Conservation (phyloP, 2,888 invertebrate species). For the Ochropleura plecta region DNA sequence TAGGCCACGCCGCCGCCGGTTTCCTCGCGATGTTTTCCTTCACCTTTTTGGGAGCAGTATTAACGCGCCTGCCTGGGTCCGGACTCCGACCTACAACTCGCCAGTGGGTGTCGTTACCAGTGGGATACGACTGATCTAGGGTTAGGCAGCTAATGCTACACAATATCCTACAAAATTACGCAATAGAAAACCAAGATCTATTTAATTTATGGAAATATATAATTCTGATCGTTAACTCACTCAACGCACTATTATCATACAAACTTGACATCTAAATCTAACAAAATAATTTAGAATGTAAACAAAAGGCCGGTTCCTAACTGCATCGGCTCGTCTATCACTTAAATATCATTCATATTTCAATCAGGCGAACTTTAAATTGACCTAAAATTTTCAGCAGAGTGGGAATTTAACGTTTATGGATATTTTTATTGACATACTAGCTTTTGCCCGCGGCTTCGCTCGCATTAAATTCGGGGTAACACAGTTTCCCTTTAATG, state of each 20-base stretch:
- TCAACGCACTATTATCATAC: neutral
- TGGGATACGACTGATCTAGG: too few species aligned
- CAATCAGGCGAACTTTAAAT: neutral
- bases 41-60: neutral
- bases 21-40: neutral
- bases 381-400: neutral
- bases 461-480: too few species aligned
- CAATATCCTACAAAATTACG: neutral
- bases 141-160: neutral
- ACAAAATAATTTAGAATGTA: neutral
- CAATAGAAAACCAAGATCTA: neutral
- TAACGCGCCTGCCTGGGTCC: neutral
- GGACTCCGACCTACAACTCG: neutral
- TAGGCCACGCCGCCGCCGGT: neutral
- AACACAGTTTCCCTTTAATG: too few species aligned
- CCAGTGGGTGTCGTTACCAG: neutral
- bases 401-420: neutral
- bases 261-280: neutral
- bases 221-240: neutral
- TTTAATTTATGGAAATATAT: neutral
- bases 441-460: too few species aligned
- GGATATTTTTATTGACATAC: too few species aligned
- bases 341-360: neutral
- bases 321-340: neutral
- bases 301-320: neutral